Conservation (phyloP, 2,797 vertebrate genomes). For the Darevskia mixta region DNA sequence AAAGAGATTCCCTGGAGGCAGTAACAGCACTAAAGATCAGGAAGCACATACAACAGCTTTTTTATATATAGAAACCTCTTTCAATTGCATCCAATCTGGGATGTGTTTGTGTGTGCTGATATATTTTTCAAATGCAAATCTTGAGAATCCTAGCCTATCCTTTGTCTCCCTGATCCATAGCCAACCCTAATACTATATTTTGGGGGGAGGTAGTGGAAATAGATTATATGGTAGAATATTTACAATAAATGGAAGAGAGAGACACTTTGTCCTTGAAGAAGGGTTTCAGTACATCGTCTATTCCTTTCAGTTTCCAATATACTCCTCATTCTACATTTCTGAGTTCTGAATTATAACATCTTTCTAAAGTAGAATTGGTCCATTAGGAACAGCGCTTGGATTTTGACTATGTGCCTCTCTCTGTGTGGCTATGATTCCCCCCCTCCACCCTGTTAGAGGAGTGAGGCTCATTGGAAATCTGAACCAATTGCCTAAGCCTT, state of each 20-base stretch:
- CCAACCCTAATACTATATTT: not conserved
- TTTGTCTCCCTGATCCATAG: not conserved
- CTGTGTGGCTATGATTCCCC: not conserved
- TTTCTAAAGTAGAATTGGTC: too few species aligned
- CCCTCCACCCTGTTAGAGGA: not conserved
- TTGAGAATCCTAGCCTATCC: not conserved
- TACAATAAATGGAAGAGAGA: not conserved
- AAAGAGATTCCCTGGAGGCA: conserved; percentile 41
- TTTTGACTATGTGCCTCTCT: too few species aligned
- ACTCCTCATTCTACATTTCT: not conserved
- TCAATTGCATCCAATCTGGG: not conserved
- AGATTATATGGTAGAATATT: not conserved
- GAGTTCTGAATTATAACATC: too few species aligned
- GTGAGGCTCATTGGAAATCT: not conserved
- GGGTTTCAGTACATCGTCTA: not conserved
- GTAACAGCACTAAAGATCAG: conserved; percentile 12
- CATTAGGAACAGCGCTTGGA: too few species aligned
- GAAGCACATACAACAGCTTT: conserved; percentile 7
- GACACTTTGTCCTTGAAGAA: not conserved
- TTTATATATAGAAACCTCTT: not conserved
- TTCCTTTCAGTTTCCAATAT: not conserved
- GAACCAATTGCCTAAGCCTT: not conserved
- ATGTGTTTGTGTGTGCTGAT: too few species aligned
- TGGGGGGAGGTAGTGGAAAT: not conserved
- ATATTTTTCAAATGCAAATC: not conserved